Evolutionary conservation across 2,888 invertebrate genomes (phyloP), one percentile per base, ranked within the genome.

Genomic region (Acanthococcus lagerstroemiae): DNA sequence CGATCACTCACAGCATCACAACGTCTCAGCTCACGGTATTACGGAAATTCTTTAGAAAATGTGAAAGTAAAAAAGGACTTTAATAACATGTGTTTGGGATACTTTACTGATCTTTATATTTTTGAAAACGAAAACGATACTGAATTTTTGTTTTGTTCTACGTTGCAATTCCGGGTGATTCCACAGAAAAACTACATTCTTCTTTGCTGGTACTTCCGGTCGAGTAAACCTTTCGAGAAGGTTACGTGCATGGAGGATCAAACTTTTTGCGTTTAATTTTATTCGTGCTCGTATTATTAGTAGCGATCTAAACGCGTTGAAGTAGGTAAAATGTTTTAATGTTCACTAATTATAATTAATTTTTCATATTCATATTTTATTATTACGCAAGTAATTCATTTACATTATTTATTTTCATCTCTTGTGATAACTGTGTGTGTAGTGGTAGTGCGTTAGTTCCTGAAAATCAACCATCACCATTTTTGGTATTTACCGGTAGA

Each of bases 401-500:
- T 24, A 5, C 15, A 22, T 52, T 5, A 52, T 21, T 52, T 3
- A 63, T 22, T 63, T 24, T 37, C 24, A 50, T 24, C 30, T 63
- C 30, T 63, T 63, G 54, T 63, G 63, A 63, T 63, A 63, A 63
- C 52, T 54, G 52, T 63, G 63, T 54, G 63, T 63, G 63, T 63
- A 63, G 63, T 63, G 63, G 63, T 63, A 63, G 63, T 63, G 52
- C 30, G 21, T 54, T 63, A 63, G 63, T 63, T 63, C 63, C 63
- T 63, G 63, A 54, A 63, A 63, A 54, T 52, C 63, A 52, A 63
- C 63, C 63, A 63, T 63, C 63, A 52, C 63, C 63, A 63, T 63
- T 63, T 63, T 63, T 63, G 63, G 63, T 63, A 61, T 63, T 63
- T 63, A 63, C 63, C 63, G 63, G 63, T 63, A 63, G 63, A 63